Evolutionary conservation across 2,888 invertebrate species (phyloP), one percentile per base, ranked within the genome.

Genomic region (Alentia gelatinosa): DNA sequence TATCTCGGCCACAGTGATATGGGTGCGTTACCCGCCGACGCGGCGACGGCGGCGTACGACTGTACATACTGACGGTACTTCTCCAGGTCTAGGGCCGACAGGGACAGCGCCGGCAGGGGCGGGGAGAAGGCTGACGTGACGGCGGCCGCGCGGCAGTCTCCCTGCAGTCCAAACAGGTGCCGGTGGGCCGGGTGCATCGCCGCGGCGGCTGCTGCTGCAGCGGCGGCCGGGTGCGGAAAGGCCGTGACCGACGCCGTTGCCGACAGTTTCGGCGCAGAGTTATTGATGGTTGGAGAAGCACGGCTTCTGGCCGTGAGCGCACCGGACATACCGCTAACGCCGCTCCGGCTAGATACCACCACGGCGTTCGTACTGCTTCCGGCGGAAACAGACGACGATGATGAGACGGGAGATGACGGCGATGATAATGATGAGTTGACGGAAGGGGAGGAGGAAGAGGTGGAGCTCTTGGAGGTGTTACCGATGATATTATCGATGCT

Each of bases 401-500:
- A 96, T 94, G 94, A 92, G 40, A 92, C 92, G 40, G 93, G 92
- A 30, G 93, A 93, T 9, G 63, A 63, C 39, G 79, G 79, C 12
- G 74, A 74, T 35, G 79, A 35, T 4, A 39, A 33, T 23, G 79
- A 35, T 75, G 92, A 90, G 96, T 96, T 42, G 96, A 95, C 35
- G 92, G 94, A 75, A 97, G 97, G 0, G 15, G 42, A 42, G 7
- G 23, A 33, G n/a, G 47, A 26, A 1, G 47, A 37, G 50, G 42
- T 26, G 35, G 56, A 23, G 35, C 63, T 63, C 12, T 42, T 12
- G 35, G 91, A 90, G 4, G 90, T 75, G 26, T 93, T 94, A 92
- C 97, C 97, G 92, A 97, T 97, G 30, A 97, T 96, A 37, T 97
- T 97, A 94, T 97, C 97, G 95, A 97, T 97, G 93, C 97, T 97